These are phyloP conservation scores for Drosophila eugracilis DNA, from an alignment of 1,140 invertebrate species.

Conservation along the genomic window DNA sequence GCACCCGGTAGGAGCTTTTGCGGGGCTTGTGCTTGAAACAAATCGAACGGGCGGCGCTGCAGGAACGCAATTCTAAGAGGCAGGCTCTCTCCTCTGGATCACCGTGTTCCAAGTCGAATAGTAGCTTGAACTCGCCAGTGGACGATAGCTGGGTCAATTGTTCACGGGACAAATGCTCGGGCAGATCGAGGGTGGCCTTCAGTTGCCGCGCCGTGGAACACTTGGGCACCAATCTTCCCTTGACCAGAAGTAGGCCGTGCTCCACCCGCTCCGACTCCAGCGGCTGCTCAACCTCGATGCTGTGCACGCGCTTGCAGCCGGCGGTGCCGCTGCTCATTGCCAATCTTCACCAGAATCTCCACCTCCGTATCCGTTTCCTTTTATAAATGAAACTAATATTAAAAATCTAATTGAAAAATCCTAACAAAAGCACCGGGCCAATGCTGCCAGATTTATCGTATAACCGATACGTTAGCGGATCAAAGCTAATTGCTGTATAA, in stretches of 20 bases:
- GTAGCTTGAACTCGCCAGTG: slow-evolving; percentile 67
- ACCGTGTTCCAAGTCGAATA: slow-evolving; percentile 56
- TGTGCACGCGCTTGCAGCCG: slow-evolving; percentile 68
- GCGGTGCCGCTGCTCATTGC: slow-evolving; percentile 68
- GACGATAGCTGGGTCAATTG: slow-evolving; percentile 59
- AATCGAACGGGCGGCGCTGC: slow-evolving; percentile 42
- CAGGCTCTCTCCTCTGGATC: slow-evolving; percentile 7
- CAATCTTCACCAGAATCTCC: slow-evolving; percentile 14
- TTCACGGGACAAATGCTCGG: slow-evolving; percentile 12
- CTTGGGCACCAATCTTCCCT: slow-evolving; percentile 63
- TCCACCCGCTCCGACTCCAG: slow-evolving; percentile 59
- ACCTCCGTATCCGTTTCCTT: not conserved
- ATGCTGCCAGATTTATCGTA: not conserved
- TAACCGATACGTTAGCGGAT: not conserved
- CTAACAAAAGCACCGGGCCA: not conserved
- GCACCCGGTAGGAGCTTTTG: slow-evolving; percentile 84
- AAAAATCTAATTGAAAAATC: slow-evolving; percentile 1
- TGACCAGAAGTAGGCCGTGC: slow-evolving; percentile 68
- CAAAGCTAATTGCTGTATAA: not conserved
- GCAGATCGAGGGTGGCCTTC: slow-evolving; percentile 49
- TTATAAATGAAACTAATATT: not conserved
- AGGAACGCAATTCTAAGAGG: slow-evolving; percentile 50
- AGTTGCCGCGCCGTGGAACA: slow-evolving; percentile 53
- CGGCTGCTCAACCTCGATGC: slow-evolving; percentile 67
- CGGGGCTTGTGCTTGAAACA: slow-evolving; percentile 48